These are phyloP conservation scores for Chlamydotis undulata DNA, from an alignment of 2,113 vertebrate genomes.

Conservation along the genomic window DNA sequence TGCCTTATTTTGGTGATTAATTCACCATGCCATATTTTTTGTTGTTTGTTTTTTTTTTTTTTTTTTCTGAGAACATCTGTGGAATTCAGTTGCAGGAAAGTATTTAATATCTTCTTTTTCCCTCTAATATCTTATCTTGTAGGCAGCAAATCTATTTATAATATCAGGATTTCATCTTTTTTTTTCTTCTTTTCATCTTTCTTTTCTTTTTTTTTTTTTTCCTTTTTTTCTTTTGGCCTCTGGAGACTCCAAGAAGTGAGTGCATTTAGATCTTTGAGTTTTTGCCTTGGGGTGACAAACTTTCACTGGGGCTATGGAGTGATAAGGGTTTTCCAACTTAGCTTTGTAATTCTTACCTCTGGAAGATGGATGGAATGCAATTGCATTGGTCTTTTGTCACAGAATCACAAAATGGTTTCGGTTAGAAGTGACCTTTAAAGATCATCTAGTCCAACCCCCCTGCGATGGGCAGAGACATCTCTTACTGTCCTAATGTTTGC, in stretches of 20 bases:
- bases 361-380: neutral
- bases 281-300: neutral
- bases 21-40: neutral
- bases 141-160: neutral
- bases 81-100: neutral
- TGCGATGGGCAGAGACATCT: neutral
- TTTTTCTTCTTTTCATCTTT: accelerated
- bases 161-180: neutral
- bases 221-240: accelerated
- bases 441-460: neutral
- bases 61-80: neutral
- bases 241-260: neutral
- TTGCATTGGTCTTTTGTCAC: neutral
- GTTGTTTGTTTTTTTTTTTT: neutral
- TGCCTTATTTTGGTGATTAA: neutral
- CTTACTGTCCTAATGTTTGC: neutral
- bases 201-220: accelerated
- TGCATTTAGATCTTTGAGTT: neutral
- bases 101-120: neutral
- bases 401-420: neutral
- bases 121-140: neutral
- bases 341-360: neutral
- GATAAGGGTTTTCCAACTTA: neutral
- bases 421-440: neutral
- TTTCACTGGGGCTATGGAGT: neutral